Percentiles rank a stretch among this genome's conserved stretches.
phyloP scores from a whole-genome alignment of 2,888 invertebrate genomes.

The Hetaerina titia region DNA sequence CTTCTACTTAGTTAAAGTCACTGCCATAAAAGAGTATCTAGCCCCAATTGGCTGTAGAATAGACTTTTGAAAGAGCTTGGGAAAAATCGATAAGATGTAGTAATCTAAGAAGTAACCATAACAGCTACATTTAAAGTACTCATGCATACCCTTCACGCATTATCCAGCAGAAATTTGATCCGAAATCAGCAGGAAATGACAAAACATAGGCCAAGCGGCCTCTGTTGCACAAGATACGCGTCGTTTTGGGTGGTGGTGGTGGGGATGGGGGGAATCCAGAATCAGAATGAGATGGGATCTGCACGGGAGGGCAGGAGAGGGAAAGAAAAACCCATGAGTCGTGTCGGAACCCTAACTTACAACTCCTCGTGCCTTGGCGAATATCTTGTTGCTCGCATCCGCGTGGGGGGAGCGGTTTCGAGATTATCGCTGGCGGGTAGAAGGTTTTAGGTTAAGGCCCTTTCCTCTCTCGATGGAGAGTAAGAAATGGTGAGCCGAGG shows the following conservation, averaged over 20 bases:
- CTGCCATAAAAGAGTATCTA: no score
- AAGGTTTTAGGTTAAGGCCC: background rate
- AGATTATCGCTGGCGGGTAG: background rate
- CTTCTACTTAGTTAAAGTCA: no score
- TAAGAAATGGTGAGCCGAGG: background rate
- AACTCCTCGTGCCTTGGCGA: background rate
- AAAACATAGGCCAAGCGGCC: no score
- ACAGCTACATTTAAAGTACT: no score
- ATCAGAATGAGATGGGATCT: background rate
- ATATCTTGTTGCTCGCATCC: background rate
- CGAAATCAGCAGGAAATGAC: no score
- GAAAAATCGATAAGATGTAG: no score
- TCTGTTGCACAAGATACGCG: background rate
- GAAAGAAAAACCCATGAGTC: background rate
- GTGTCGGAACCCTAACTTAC: background rate
- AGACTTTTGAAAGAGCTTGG: no score
- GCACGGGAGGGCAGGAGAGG: background rate
- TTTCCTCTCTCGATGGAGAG: background rate
- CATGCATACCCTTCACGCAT: no score
- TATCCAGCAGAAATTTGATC: no score
- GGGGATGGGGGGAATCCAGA: background rate
- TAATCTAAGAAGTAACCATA: no score
- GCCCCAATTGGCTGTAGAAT: no score
- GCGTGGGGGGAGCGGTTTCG: background rate
- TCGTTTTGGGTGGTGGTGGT: background rate